Conservation (phyloP, 2,113 vertebrate genomes). For the Alligator sinensis region DNA sequence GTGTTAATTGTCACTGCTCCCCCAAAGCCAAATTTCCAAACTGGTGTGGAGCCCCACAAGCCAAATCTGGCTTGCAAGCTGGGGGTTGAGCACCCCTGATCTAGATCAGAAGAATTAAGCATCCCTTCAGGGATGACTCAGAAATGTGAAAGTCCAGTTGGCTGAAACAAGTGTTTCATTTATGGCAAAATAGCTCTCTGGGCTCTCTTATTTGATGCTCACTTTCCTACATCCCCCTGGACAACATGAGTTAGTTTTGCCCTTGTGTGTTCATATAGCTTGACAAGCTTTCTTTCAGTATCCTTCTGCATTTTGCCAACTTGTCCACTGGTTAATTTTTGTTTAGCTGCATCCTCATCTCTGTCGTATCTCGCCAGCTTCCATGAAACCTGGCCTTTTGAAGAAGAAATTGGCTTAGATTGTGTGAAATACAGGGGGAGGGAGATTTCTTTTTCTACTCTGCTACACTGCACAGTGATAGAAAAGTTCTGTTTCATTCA, state of each 20-base stretch:
- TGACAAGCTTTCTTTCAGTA: neutral
- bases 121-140: neutral
- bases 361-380: neutral
- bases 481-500: neutral
- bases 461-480: neutral
- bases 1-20: too few species aligned
- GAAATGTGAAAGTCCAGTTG: neutral
- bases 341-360: rapidly evolving
- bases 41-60: too few species aligned
- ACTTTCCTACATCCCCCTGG: neutral
- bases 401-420: neutral
- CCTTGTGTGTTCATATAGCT: neutral
- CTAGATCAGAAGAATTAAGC: rapidly evolving
- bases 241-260: neutral
- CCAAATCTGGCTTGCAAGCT: too few species aligned
- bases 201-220: neutral
- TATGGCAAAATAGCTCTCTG: neutral
- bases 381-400: neutral
- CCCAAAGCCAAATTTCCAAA: too few species aligned
- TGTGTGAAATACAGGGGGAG: neutral
- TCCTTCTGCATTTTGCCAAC: neutral
- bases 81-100: too few species aligned
- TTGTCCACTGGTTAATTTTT: neutral
- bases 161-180: neutral
- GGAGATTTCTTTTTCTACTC: neutral